Percentiles rank a stretch among this genome's conserved stretches.
These are phyloP conservation scores for Euschistus heros DNA, from an alignment of 1,140 invertebrate genomes.

Conservation along the genomic window DNA sequence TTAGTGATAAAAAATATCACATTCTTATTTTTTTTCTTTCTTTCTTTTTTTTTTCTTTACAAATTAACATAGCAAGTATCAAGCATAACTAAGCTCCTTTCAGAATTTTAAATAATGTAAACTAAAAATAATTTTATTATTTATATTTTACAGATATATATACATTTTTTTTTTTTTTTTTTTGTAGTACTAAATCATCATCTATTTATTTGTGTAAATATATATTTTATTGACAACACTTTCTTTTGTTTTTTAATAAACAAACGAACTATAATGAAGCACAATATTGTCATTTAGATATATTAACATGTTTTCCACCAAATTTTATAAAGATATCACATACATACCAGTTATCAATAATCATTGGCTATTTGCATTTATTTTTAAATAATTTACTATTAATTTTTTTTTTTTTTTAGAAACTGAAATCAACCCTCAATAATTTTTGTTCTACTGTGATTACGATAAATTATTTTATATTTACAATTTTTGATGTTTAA, in stretches of 20 bases:
- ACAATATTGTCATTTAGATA: conserved; percentile 4
- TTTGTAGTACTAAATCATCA: neutral
- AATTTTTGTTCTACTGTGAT: no score
- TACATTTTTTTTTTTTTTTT: neutral
- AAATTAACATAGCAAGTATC: neutral
- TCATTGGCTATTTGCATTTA: no score
- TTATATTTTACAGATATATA: conserved; percentile 13
- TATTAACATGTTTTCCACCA: neutral
- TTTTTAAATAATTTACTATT: no score
- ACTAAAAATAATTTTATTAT: conserved; percentile 4
- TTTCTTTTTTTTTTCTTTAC: neutral
- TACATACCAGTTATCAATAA: neutral
- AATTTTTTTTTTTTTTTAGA: no score
- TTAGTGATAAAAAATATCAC: conserved; percentile 13
- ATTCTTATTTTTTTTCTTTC: no score
- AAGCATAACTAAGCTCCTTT: conserved; percentile 10
- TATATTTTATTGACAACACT: neutral
- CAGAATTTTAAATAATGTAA: conserved; percentile 1
- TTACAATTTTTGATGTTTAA: no score
- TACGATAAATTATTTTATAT: no score
- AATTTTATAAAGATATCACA: neutral
- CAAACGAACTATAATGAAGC: neutral
- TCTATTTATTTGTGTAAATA: neutral
- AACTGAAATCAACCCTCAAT: no score
- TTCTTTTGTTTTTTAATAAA: neutral